Evolutionary conservation across 23 tunicate species (phyloP), one percentile per base, ranked within the genome.

Genomic region (Halocynthia aurantium): DNA sequence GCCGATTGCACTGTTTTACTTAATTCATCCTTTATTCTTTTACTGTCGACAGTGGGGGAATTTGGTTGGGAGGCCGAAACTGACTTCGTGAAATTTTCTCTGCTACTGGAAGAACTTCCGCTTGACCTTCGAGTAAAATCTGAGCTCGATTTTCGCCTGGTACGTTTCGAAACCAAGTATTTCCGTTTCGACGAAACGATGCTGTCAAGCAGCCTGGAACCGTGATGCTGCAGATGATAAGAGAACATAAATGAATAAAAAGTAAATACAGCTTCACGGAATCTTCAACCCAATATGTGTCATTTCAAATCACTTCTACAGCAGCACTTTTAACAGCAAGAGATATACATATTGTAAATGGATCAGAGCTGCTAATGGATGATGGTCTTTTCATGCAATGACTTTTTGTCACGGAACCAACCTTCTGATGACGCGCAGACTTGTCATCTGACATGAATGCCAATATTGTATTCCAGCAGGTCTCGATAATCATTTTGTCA

Each of bases 381-480:
- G n/a, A n/a, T n/a, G 44, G 44, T 31, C 44, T 31, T 31, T 31
- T 31, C 44, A 31, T 31, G 44, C 4, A 31, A 31, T 31, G 44
- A 31, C 44, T 31, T 4, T 31, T 31, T 31, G 44, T 31, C 44
- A 31, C 44, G 44, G 4, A 31, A 31, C 44, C 44, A 31, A 84
- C 88, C 82, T 80, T 81, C 7, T 84, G 71, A 31, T 31, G 44
- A 31, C 44, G 44, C 44, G 44, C 2, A 31, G 44, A 31, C 44
- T 73, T 77, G 71, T 85, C 82, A 67, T 92, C 92, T 52, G 80
- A 85, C 98, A 92, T 92, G 52, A 92, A 92, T 7, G 92, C 86
- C 50, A 84, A 22, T 44, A 92, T 86, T 7, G 86, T 56, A 21
- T 82, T 84, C 88, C 88, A 92, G 63, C 82, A 80, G 53, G 96